phyloP scores from a whole-genome alignment of 2,113 vertebrate species.

The Ardeotis arabs region DNA sequence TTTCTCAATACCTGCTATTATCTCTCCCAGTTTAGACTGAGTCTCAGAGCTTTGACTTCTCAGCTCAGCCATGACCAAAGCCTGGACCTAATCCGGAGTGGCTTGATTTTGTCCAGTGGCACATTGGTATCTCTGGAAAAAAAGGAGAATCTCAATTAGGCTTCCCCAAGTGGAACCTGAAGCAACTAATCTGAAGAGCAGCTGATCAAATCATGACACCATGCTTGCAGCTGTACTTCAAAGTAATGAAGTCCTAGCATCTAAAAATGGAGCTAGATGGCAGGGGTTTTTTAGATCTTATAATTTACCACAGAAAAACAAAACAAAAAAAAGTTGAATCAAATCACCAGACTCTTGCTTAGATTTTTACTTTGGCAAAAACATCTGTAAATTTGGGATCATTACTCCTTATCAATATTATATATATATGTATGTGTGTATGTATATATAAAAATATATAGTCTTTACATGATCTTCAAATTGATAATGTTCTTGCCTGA shows the following conservation, averaged over 20 bases:
- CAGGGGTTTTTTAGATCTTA: background rate
- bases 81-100: conserved; percentile 20
- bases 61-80: conserved; percentile 17
- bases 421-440: too few species aligned
- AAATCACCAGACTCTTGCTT: background rate
- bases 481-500: background rate
- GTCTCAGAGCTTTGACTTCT: background rate
- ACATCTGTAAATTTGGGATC: background rate
- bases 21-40: background rate
- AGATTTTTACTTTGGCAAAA: background rate
- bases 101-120: conserved; percentile 15
- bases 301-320: background rate
- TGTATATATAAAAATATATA: too few species aligned
- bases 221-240: background rate
- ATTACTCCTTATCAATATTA: background rate
- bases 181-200: background rate
- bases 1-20: background rate
- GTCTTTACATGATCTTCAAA: background rate
- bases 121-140: background rate
- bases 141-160: conserved; percentile 23
- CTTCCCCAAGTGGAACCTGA: background rate
- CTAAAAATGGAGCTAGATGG: background rate
- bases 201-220: background rate
- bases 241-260: background rate
- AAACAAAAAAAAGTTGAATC: background rate